These are phyloP conservation scores for Meghimatium bilineatum DNA, from an alignment of 2,888 invertebrate genomes.

Conservation along the genomic window DNA sequence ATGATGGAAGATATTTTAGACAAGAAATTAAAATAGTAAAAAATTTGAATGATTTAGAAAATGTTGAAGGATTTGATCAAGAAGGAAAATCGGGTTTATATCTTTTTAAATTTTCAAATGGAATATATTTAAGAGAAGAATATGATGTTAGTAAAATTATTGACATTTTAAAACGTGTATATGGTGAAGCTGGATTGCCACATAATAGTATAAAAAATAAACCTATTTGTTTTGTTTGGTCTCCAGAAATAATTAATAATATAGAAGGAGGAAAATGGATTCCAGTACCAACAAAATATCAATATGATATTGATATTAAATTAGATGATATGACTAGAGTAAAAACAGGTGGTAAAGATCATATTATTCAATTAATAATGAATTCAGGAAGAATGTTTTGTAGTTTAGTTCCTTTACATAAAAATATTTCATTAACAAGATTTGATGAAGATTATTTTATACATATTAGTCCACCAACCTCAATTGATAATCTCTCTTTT, in stretches of 20 bases:
- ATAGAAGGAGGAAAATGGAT: conserved; percentile 9
- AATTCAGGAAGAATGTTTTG: background rate
- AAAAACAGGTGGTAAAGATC: conserved; percentile 6
- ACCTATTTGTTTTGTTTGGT: conserved; percentile 15
- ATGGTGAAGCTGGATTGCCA: conserved; percentile 11
- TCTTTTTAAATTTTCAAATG: conserved; percentile 10
- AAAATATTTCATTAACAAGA: background rate
- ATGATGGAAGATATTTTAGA: background rate
- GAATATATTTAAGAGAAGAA: conserved; percentile 21
- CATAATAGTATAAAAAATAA: background rate
- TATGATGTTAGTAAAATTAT: background rate
- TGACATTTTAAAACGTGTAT: background rate
- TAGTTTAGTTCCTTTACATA: background rate
- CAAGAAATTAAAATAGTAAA: background rate
- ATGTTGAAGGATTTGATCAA: conserved; percentile 5
- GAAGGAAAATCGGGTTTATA: conserved; percentile 17
- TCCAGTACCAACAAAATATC: background rate
- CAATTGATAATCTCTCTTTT: background rate
- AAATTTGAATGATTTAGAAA: background rate
- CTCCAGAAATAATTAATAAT: background rate
- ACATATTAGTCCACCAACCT: background rate
- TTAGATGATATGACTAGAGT: conserved; percentile 4
- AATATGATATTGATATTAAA: conserved; percentile 4
- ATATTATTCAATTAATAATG: background rate
- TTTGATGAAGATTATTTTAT: background rate